These are phyloP conservation scores for Tupaia tana DNA, from an alignment of 2,113 vertebrate species.

Conservation along the genomic window DNA sequence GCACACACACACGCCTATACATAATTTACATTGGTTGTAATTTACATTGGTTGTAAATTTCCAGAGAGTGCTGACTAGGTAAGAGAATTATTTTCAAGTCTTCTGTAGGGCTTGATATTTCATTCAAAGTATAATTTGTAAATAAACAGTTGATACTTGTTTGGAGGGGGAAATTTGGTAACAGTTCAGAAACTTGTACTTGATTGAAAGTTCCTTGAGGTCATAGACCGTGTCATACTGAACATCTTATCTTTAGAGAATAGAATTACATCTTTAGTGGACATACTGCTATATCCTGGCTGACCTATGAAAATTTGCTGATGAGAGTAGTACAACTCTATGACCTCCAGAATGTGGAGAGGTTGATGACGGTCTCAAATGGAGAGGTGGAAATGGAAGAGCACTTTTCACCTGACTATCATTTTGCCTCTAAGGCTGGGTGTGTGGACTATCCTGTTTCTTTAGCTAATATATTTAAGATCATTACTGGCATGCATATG, in stretches of 20 bases:
- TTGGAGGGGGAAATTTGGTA: background rate
- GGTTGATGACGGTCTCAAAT: background rate
- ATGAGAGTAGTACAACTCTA: background rate
- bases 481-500: background rate
- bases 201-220: background rate
- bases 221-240: background rate
- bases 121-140: background rate
- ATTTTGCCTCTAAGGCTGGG: background rate
- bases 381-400: background rate
- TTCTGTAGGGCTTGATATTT: background rate
- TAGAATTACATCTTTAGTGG: background rate
- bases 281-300: background rate
- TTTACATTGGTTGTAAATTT: slow-evolving; percentile 15
- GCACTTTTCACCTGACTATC: background rate
- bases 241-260: background rate
- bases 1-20: background rate
- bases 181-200: background rate
- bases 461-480: background rate
- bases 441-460: background rate
- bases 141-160: background rate
- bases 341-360: background rate
- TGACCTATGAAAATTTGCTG: background rate
- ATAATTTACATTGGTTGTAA: background rate
- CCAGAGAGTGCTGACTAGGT: background rate
- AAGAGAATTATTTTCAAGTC: background rate